These are phyloP conservation scores for Drosophila niveifrons DNA, from an alignment of 2,888 invertebrate species.

Conservation along the genomic window DNA sequence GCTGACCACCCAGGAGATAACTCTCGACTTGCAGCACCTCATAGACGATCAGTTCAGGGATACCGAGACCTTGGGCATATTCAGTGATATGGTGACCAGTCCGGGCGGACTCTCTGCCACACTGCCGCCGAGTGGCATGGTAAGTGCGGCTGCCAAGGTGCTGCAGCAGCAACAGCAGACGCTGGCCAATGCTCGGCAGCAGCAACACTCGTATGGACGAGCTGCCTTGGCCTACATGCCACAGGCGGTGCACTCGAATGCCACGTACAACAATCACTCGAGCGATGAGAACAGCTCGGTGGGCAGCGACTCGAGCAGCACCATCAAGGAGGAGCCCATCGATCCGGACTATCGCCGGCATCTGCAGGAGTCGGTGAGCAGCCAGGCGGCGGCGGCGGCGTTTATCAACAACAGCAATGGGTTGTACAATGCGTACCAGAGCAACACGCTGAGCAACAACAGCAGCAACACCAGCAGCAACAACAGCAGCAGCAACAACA, in stretches of 20 bases:
- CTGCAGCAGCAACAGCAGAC: constrained; percentile 83
- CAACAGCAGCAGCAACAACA: constrained; percentile 25
- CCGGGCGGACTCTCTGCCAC: constrained; percentile 84
- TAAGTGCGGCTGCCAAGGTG: constrained; percentile 85
- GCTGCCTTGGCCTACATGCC: constrained; percentile 96
- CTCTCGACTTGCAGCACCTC: constrained; percentile 95
- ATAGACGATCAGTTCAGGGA: constrained; percentile 97
- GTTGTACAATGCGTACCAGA: constrained; percentile 81
- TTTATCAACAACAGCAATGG: constrained; percentile 83
- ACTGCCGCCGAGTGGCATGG: constrained; percentile 84
- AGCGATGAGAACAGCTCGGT: constrained; percentile 87
- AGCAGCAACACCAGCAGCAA: constrained; percentile 83
- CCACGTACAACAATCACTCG: constrained; percentile 86
- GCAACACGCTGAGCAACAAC: constrained; percentile 69
- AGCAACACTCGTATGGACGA: constrained; percentile 87
- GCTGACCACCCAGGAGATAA: constrained; percentile 96
- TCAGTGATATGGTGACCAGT: constrained; percentile 92
- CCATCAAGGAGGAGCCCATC: constrained; percentile 94
- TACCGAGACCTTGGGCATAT: constrained; percentile 90
- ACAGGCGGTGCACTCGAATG: constrained; percentile 92
- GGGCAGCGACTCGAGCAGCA: constrained; percentile 90
- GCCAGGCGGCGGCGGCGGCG: constrained; percentile 79
- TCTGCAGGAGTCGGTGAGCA: constrained; percentile 85
- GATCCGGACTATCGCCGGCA: constrained; percentile 92
- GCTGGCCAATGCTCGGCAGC: constrained; percentile 71